Percentiles rank a stretch among this genome's conserved stretches.
phyloP scores from a whole-genome alignment of 2,797 vertebrate genomes.

The Thalassophryne amazonica region DNA sequence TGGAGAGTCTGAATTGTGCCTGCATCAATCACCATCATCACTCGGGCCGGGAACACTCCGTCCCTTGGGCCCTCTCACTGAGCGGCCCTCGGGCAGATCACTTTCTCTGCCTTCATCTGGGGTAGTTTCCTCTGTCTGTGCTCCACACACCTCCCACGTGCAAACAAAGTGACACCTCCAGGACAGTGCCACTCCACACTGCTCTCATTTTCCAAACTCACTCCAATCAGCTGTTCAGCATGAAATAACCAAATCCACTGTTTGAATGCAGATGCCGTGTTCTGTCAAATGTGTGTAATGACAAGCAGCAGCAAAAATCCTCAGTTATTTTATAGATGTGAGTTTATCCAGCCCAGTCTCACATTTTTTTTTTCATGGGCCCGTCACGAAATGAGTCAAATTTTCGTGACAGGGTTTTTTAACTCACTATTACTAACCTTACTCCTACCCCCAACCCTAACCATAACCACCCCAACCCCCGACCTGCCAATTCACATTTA shows the following conservation, averaged over 20 bases:
- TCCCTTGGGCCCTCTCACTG: slow-evolving; percentile 81
- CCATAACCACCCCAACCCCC: too few species aligned
- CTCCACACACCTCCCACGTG: slow-evolving; percentile 12
- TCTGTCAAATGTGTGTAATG: too few species aligned
- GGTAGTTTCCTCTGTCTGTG: slow-evolving; percentile 19
- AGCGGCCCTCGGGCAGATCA: slow-evolving; percentile 68
- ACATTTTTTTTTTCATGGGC: too few species aligned
- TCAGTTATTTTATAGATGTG: too few species aligned
- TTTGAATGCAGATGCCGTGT: neutral
- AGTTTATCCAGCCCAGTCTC: too few species aligned
- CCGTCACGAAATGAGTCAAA: too few species aligned
- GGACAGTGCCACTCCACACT: neutral
- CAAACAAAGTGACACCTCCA: slow-evolving; percentile 17
- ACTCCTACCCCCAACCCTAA: too few species aligned
- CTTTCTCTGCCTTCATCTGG: slow-evolving; percentile 29
- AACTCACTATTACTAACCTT: too few species aligned
- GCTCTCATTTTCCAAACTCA: neutral
- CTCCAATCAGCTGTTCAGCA: neutral
- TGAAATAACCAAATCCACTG: neutral
- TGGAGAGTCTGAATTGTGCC: slow-evolving; percentile 84
- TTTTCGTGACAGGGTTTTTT: too few species aligned
- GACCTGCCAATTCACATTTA: too few species aligned
- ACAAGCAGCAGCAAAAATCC: too few species aligned
- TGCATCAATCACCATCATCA: slow-evolving; percentile 90
- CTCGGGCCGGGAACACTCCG: slow-evolving; percentile 59